Percentiles rank a stretch among this genome's conserved stretches.
Conservation (phyloP, 2,113 vertebrate genomes). For the Bagarius yarrelli region DNA sequence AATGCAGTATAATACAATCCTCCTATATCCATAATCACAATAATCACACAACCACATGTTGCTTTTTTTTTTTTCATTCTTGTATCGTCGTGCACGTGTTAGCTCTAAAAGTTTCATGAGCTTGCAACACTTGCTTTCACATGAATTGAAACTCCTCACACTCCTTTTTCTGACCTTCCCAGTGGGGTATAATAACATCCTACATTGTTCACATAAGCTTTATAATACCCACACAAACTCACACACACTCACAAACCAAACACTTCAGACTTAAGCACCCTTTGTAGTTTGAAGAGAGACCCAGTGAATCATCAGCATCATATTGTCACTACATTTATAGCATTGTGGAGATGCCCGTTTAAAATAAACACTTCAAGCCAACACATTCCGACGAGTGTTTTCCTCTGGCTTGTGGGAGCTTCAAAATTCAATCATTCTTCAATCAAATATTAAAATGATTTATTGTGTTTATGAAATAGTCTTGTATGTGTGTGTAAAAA, state of each 20-base stretch:
- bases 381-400: conserved; percentile 43
- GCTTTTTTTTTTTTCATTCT: neutral
- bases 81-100: conserved; percentile 27
- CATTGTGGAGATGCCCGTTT: conserved; percentile 47
- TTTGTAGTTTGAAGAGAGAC: conserved; percentile 50
- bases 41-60: neutral
- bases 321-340: conserved; percentile 49
- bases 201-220: conserved; percentile 40
- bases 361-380: conserved; percentile 50
- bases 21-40: neutral
- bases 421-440: conserved; percentile 34
- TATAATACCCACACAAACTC: conserved; percentile 16
- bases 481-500: conserved; percentile 26
- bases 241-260: conserved; percentile 30
- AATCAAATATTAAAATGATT: conserved; percentile 41
- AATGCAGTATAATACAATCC: neutral
- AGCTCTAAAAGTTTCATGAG: conserved; percentile 24
- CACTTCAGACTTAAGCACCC: conserved; percentile 45
- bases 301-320: conserved; percentile 46
- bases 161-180: conserved; percentile 37
- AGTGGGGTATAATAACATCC: conserved; percentile 42
- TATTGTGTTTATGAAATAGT: conserved; percentile 33
- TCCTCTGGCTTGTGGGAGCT: conserved; percentile 18
- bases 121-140: conserved; percentile 21
- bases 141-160: conserved; percentile 46